Evolutionary conservation across 2,113 vertebrate genomes (phyloP), one percentile per base, ranked within the genome.

Genomic region (Promerops cafer): DNA sequence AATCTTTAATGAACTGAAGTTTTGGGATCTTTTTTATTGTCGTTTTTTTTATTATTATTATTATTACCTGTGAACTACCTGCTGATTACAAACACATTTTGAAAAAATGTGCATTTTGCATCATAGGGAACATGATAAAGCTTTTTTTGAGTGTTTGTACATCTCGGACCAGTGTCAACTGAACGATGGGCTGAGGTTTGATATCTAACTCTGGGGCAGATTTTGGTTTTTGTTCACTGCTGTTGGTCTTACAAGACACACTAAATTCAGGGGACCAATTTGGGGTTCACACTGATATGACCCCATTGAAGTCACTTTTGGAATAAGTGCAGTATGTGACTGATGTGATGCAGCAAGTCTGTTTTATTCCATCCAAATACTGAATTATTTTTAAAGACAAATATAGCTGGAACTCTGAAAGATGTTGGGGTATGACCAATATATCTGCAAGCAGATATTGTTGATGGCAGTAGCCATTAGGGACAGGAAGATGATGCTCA

Each of bases 51-150:
- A n/a, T n/a, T n/a, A n/a, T n/a, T n/a, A n/a, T n/a, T 24, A 9
- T 33, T 53, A 10, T 17, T 40, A 2, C 8, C 7, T 60, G 17
- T 31, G 37, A 42, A 47, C 8, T 65, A 44, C 16, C 8, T 13
- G 20, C 19, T 27, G 22, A 47, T 68, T 71, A 7, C 12, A 83
- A 61, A 53, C 30, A 20, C 9, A 24, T 64, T 56, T 59, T 27
- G 26, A 60, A 78, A 66, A 84, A 63, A 22, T 23, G 3, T 52
- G 4, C 21, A 13, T 68, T 90, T 89, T 1, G 1, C 56, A 23
- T 39, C 11, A 31, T 3, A 17, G 16, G 8, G 4, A 78, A 42
- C 0, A 1, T 26, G 16, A 15, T 65, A 33, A 10, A 82, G 1
- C 7, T 15, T 49, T 80, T 86, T 90, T 57, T 75, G 37, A 66